phyloP scores from a whole-genome alignment of 2,113 vertebrate genomes.

The Ctenodactylus gundi region DNA sequence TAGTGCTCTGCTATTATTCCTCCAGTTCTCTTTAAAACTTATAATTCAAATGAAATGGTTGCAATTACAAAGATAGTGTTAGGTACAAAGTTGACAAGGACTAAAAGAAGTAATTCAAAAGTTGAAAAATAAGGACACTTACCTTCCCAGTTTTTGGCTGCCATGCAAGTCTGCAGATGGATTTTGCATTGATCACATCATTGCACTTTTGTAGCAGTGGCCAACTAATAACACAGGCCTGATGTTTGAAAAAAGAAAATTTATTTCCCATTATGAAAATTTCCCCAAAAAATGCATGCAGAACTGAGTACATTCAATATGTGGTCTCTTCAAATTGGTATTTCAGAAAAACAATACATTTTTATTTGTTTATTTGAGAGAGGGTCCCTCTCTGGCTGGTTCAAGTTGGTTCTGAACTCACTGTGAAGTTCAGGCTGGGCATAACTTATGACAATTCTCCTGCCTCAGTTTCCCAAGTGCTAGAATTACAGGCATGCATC shows the following conservation, averaged over 20 bases:
- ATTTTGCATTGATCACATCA: conserved; percentile 91
- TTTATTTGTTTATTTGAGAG: too few relatives aligned
- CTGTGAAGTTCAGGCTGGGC: too few relatives aligned
- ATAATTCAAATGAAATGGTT: conserved; percentile 23
- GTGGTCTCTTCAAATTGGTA: neutral
- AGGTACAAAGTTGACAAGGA: conserved; percentile 44
- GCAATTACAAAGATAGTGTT: neutral
- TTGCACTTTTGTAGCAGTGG: conserved; percentile 92
- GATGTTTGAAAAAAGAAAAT: conserved; percentile 50
- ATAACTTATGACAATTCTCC: too few relatives aligned
- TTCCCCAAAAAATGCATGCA: neutral
- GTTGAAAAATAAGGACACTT: conserved; percentile 18
- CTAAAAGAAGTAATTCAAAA: conserved; percentile 15
- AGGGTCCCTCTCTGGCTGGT: too few relatives aligned
- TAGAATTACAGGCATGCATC: too few relatives aligned
- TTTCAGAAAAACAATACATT: conserved; percentile 26
- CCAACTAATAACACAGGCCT: conserved; percentile 90
- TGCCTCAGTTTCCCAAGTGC: too few relatives aligned
- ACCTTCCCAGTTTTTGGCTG: conserved; percentile 92
- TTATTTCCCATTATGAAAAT: conserved; percentile 57
- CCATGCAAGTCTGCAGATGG: conserved; percentile 95
- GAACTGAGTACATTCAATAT: conserved; percentile 5
- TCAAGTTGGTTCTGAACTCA: too few relatives aligned
- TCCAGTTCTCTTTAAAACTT: too few relatives aligned
- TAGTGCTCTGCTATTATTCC: too few relatives aligned